Conservation (phyloP, 1,140 invertebrate genomes). For the Diorhabda sublineata region DNA sequence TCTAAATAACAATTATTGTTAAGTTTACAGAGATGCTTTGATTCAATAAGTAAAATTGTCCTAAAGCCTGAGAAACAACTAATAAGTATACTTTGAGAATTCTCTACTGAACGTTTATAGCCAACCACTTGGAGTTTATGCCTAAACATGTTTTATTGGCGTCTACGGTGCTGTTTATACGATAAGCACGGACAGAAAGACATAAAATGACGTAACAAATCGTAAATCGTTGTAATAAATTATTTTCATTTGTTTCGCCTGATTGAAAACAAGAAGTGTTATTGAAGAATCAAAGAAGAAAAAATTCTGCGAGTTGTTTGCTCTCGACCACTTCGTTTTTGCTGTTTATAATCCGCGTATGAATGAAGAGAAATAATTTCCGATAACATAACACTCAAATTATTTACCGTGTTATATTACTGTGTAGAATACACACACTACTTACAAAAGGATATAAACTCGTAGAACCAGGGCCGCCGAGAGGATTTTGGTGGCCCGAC, state of each 20-base stretch:
- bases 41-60: conserved; percentile 21
- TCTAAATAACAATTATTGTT: conserved; percentile 12
- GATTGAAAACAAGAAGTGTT: conserved; percentile 31
- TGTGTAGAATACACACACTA: no score
- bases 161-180: conserved; percentile 29
- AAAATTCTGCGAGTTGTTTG: neutral
- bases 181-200: conserved; percentile 32
- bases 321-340: neutral
- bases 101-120: conserved; percentile 17
- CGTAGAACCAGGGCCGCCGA: no score
- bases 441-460: no score
- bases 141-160: conserved; percentile 20
- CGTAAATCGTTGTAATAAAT: conserved; percentile 35
- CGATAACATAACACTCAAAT: no score
- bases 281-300: conserved; percentile 4
- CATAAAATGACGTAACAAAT: conserved; percentile 35
- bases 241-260: conserved; percentile 36
- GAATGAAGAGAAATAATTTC: no score
- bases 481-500: no score
- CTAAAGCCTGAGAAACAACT: conserved; percentile 15
- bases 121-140: conserved; percentile 15
- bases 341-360: no score
- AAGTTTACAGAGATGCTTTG: neutral
- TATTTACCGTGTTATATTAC: no score
- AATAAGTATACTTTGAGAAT: conserved; percentile 19